A percentile compares a stretch with the other conserved stretches of the same genome.
These are phyloP conservation scores for Steinernema hermaphroditum DNA, from an alignment of 2,888 invertebrate genomes.

Conservation along the genomic window DNA sequence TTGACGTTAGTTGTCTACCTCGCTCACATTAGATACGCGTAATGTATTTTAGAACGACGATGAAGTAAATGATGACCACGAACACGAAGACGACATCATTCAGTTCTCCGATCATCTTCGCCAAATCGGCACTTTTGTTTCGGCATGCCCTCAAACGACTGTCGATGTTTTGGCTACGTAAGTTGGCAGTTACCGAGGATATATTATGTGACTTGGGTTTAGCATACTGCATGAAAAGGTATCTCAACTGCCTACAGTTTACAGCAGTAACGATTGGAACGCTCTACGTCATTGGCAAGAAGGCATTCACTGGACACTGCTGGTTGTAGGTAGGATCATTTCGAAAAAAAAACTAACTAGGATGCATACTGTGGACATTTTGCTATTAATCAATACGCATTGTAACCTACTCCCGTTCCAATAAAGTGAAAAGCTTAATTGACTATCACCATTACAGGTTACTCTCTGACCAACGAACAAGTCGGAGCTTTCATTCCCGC, in stretches of 20 bases:
- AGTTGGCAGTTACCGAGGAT: constrained; percentile 4
- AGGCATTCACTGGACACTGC: constrained; percentile 85
- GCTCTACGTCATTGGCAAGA: constrained; percentile 77
- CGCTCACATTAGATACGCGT: constrained; percentile 59
- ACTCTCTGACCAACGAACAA: background rate
- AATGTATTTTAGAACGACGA: constrained; percentile 48
- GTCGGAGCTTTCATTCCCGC: background rate
- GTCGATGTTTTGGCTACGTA: constrained; percentile 47
- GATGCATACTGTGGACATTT: too few relatives aligned
- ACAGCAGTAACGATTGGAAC: background rate
- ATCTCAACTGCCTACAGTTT: constrained; percentile 4
- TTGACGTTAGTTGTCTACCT: background rate
- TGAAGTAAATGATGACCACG: constrained; percentile 60
- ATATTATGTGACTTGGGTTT: background rate
- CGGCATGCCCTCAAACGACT: constrained; percentile 45
- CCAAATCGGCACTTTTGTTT: constrained; percentile 65
- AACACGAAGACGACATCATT: constrained; percentile 66
- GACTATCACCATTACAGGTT: too few relatives aligned
- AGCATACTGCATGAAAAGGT: constrained; percentile 33
- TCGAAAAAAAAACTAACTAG: too few relatives aligned
- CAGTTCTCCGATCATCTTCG: constrained; percentile 68
- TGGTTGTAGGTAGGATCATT: constrained; percentile 72
- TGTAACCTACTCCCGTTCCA: too few relatives aligned
- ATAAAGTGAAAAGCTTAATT: too few relatives aligned
- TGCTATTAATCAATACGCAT: too few relatives aligned